Percentiles rank a stretch among this genome's conserved stretches.
Conservation (phyloP, 2,113 vertebrate genomes). For the Sylvia atricapilla region DNA sequence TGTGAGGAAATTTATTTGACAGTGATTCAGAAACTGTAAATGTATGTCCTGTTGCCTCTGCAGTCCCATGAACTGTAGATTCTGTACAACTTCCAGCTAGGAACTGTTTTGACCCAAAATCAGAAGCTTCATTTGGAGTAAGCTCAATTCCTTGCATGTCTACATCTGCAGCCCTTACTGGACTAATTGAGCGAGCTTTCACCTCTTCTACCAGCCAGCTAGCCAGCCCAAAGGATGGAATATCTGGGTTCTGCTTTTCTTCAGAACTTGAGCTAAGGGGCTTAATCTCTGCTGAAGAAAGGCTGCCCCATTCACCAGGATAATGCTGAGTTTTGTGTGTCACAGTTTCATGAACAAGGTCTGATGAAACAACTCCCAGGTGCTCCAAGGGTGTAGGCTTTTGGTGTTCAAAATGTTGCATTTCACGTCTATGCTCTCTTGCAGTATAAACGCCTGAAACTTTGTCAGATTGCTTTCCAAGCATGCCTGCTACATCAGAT, state of each 20-base stretch:
- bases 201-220: conserved; percentile 32
- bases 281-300: neutral
- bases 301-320: neutral
- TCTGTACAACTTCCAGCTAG: neutral
- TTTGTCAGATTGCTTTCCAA: neutral
- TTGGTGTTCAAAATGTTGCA: neutral
- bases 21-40: neutral
- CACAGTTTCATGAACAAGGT: neutral
- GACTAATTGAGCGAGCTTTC: neutral
- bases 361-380: neutral
- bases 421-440: neutral
- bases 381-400: neutral
- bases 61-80: neutral
- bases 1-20: neutral
- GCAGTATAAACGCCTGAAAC: neutral
- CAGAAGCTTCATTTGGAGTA: neutral
- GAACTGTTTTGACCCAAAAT: conserved; percentile 5
- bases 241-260: conserved; percentile 23
- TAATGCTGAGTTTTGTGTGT: neutral
- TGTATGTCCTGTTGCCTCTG: neutral
- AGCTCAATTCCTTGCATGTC: neutral
- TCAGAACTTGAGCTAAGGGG: neutral
- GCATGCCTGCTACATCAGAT: neutral
- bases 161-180: neutral
- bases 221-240: neutral